Conservation (phyloP, 2,797 vertebrate genomes). For the Artibeus jamaicensis region DNA sequence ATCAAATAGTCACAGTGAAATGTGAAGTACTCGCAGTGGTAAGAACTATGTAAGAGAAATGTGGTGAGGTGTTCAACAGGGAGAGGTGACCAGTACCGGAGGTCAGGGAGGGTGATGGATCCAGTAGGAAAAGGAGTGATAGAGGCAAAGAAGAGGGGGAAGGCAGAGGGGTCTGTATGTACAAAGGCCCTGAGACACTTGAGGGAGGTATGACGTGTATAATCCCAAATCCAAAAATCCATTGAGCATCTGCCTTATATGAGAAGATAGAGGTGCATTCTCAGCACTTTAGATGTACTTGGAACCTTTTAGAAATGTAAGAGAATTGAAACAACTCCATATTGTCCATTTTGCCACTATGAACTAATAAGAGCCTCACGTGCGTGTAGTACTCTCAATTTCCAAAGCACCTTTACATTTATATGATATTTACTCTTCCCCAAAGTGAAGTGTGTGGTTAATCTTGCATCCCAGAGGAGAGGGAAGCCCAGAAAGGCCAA, state of each 20-base stretch:
- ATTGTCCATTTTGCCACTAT: neutral
- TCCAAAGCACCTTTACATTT: neutral
- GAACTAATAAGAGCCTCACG: neutral
- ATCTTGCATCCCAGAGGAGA: neutral
- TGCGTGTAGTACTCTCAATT: neutral
- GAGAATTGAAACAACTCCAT: neutral
- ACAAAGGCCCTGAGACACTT: neutral
- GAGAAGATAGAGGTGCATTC: neutral
- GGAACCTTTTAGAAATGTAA: neutral
- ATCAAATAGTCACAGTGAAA: neutral
- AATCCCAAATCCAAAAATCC: neutral
- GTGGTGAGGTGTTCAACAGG: too few species aligned
- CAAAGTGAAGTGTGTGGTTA: neutral
- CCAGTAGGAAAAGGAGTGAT: neutral
- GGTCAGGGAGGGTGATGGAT: neutral
- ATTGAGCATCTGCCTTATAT: neutral
- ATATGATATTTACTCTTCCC: neutral
- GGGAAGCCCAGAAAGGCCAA: neutral
- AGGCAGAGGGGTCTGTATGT: neutral
- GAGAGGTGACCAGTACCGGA: neutral
- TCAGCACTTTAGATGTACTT: neutral
- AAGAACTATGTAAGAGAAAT: neutral
- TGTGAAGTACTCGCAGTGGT: neutral
- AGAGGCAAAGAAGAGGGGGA: neutral
- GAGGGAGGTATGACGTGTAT: accelerated